Evolutionary conservation across 2,888 invertebrate species (phyloP), one percentile per base, ranked within the genome.

Genomic region (Vesta saturnalis): DNA sequence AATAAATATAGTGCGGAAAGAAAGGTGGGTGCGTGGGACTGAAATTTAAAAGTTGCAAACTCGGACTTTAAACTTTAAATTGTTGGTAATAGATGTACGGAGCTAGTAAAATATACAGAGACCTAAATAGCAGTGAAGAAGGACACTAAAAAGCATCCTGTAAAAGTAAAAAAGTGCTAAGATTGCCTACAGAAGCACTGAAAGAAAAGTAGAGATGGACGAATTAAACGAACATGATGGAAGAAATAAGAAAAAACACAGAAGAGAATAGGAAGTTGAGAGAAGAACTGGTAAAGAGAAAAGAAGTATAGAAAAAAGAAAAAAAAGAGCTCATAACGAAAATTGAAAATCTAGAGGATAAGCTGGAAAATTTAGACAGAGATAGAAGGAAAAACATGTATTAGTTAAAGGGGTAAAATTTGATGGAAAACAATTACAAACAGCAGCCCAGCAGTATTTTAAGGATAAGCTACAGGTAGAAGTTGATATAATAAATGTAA

Each of bases 71-170:
- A n/a, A n/a, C n/a, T n/a, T n/a, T n/a, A n/a, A n/a, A n/a, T n/a
- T n/a, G n/a, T n/a, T n/a, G n/a, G n/a, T n/a, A n/a, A n/a, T n/a
- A n/a, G n/a, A n/a, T n/a, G n/a, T n/a, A n/a, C n/a, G n/a, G n/a
- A n/a, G n/a, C n/a, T n/a, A n/a, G n/a, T n/a, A n/a, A n/a, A n/a
- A n/a, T n/a, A n/a, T 10, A 8, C 14, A 47, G 12, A n/a, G n/a
- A n/a, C n/a, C 16, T 47, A 15, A 15, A 47, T 47, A 47, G 47
- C 14, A 47, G 47, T 47, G 19, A 47, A 47, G 47, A 47, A 47
- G 47, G 47, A 47, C 6, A 47, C 6, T 6, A n/a, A 54, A 54
- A 54, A 18, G 21, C 16, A 18, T 14, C 16, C 16, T 3, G 16
- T 18, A 54, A 54, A 54, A 47, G 16, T 15, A n/a, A 15, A 47